Percentiles rank a stretch among this genome's conserved stretches.
Conservation (phyloP, 2,797 vertebrate species). For the Heteromormyrus szaboi region DNA sequence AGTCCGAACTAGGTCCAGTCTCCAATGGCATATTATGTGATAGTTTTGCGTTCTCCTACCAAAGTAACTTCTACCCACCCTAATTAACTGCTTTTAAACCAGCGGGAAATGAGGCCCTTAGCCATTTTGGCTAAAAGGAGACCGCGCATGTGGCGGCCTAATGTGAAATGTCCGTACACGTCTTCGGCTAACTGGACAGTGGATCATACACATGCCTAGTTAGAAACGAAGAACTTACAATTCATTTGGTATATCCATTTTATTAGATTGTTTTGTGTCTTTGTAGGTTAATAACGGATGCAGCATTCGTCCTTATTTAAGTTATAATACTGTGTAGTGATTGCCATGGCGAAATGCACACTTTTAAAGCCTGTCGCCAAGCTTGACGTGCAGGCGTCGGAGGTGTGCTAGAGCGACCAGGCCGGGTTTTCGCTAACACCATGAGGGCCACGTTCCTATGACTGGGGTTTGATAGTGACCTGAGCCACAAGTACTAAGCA, state of each 20-base stretch:
- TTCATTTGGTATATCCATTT: neutral
- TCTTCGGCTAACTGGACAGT: neutral
- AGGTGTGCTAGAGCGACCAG: constrained; percentile 70
- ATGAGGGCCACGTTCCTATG: constrained; percentile 66
- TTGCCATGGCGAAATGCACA: constrained; percentile 42
- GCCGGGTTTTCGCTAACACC: constrained; percentile 74
- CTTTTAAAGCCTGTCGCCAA: constrained; percentile 62
- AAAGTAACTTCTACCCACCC: neutral
- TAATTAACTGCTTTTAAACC: neutral
- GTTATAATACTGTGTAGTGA: neutral
- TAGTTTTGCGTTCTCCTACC: neutral
- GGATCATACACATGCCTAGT: neutral
- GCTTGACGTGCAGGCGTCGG: constrained; percentile 62
- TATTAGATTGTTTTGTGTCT: neutral
- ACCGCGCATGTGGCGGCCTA: neutral
- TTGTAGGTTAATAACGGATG: neutral
- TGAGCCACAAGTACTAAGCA: constrained; percentile 64
- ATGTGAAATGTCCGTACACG: neutral
- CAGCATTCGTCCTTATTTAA: neutral
- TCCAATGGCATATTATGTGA: neutral
- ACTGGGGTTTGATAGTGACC: constrained; percentile 77
- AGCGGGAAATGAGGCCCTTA: neutral
- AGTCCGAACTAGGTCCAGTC: too few relatives aligned
- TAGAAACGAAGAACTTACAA: neutral
- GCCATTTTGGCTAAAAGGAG: neutral